phyloP scores from a whole-genome alignment of 2,888 invertebrate species.

The Metalampra italica region DNA sequence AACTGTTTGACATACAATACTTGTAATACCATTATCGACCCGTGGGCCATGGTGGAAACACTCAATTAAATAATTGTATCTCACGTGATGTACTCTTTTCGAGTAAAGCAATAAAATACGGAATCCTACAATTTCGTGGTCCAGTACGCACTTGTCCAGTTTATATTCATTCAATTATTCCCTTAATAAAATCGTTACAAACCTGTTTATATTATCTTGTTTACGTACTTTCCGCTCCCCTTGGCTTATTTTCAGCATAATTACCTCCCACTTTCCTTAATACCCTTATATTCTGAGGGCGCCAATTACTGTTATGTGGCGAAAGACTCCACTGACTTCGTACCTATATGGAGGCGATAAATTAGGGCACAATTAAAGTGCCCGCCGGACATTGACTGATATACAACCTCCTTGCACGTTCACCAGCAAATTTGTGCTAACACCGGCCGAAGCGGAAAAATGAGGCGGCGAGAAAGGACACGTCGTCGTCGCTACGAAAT shows the following conservation, averaged over 20 bases:
- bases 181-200: no score
- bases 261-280: constrained; percentile 16
- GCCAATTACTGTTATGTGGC: constrained; percentile 16
- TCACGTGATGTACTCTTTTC: no score
- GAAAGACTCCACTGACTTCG: constrained; percentile 6
- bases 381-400: constrained; percentile 69
- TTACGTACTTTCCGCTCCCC: background rate
- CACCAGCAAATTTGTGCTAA: constrained; percentile 40
- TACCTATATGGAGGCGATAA: constrained; percentile 49
- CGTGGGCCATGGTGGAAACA: no score
- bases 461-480: constrained; percentile 32
- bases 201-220: background rate
- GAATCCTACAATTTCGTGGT: no score
- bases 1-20: no score
- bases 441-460: constrained; percentile 47
- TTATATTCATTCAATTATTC: no score
- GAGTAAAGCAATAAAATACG: no score
- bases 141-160: no score
- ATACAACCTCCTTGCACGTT: constrained; percentile 58
- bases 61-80: no score
- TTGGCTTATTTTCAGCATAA: constrained; percentile 15
- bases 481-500: constrained; percentile 32
- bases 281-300: constrained; percentile 19
- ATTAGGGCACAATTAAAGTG: constrained; percentile 67
- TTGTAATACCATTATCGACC: no score